These are phyloP conservation scores for Lasioglossum oenotherae DNA, from an alignment of 2,888 invertebrate species.

Conservation along the genomic window DNA sequence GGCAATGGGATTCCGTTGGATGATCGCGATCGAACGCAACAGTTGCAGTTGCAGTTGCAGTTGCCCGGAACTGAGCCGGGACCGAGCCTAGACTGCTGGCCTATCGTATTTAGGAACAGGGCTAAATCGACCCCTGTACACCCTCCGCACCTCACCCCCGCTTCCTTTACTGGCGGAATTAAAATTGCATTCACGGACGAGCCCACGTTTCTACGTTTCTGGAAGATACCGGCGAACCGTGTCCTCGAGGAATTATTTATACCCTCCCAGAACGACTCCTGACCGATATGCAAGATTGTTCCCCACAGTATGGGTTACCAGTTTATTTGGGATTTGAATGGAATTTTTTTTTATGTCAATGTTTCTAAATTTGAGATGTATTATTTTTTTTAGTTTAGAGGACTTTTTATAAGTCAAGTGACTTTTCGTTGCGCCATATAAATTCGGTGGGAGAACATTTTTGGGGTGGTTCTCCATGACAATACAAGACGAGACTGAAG, in stretches of 20 bases:
- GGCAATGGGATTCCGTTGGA: conserved; percentile 1
- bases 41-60: conserved; percentile 9
- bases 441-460: too few relatives aligned
- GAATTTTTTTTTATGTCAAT: too few relatives aligned
- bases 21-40: conserved; percentile 19
- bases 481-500: too few relatives aligned
- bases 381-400: too few relatives aligned
- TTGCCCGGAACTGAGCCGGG: neutral
- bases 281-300: neutral
- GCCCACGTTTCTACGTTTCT: neutral
- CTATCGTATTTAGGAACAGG: neutral
- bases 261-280: neutral
- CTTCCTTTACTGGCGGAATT: neutral
- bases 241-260: neutral
- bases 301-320: too few relatives aligned
- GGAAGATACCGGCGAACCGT: neutral
- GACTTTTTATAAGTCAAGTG: too few relatives aligned
- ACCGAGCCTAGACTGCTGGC: neutral
- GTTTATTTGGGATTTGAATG: too few relatives aligned
- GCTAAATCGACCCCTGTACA: conserved; percentile 8
- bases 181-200: conserved; percentile 9
- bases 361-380: too few relatives aligned
- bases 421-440: too few relatives aligned
- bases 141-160: neutral
- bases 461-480: too few relatives aligned